Evolutionary conservation across 2,888 invertebrate species (phyloP).

Genomic region (Ypsolopha sequella): DNA sequence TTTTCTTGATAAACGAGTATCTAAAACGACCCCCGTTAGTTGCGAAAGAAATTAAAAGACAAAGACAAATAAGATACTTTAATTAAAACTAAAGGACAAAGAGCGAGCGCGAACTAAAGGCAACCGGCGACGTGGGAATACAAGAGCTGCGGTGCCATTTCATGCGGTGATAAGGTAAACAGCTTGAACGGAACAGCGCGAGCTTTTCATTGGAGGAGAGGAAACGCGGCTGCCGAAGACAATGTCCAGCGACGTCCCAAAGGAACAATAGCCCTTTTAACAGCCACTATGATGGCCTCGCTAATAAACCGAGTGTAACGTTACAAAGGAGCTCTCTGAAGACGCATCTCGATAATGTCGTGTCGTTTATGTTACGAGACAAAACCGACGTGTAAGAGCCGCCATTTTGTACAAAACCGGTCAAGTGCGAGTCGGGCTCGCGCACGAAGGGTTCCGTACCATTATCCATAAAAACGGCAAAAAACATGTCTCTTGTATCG

Average conservation of each 20-base stretch:
- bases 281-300: conserved; percentile 14
- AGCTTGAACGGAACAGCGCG: background rate
- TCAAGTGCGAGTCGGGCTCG: no score
- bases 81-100: background rate
- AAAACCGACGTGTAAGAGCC: background rate
- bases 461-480: no score
- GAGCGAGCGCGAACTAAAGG: background rate
- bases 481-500: no score
- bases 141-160: background rate
- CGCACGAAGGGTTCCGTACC: no score
- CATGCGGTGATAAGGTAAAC: conserved; percentile 4
- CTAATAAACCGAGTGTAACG: conserved; percentile 7
- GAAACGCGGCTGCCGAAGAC: conserved; percentile 9
- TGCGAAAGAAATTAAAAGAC: background rate
- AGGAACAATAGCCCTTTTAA: conserved; percentile 16
- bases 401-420: no score
- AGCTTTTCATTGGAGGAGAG: conserved; percentile 1
- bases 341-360: conserved; percentile 4
- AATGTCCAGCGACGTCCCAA: conserved; percentile 11
- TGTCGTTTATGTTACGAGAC: conserved; percentile 1
- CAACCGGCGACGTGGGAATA: background rate
- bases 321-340: conserved; percentile 3
- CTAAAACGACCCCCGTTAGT: background rate
- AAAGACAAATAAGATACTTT: background rate
- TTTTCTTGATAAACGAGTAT: background rate